phyloP scores from a whole-genome alignment of 2,888 invertebrate species.

The Athripsodes cinereus region DNA sequence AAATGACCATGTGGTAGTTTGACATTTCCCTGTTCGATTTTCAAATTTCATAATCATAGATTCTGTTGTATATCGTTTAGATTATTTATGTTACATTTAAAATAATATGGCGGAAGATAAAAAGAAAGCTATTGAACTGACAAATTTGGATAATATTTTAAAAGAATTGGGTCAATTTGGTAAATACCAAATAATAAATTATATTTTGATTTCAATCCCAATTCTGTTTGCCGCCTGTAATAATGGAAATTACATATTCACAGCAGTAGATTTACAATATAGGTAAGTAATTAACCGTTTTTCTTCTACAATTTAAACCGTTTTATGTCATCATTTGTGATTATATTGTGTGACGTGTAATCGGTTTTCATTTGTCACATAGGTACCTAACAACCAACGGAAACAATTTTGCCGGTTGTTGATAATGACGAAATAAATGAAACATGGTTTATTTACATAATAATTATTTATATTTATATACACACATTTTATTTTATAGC shows the following conservation, averaged over 20 bases:
- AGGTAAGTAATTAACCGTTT: constrained; percentile 37
- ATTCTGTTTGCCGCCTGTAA: constrained; percentile 48
- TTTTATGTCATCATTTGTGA: no score
- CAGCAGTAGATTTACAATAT: constrained; percentile 49
- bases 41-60: not conserved
- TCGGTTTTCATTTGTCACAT: no score
- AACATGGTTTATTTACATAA: no score
- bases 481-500: no score
- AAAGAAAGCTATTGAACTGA: constrained; percentile 10
- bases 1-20: not conserved
- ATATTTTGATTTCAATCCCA: constrained; percentile 49
- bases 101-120: constrained; percentile 4
- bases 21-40: constrained; percentile 3
- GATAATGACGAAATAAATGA: no score
- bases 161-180: constrained; percentile 51
- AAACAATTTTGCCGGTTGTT: no score
- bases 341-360: no score
- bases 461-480: no score
- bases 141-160: constrained; percentile 39
- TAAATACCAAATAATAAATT: constrained; percentile 50
- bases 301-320: not conserved
- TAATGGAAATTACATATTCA: constrained; percentile 52
- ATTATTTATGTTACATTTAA: not conserved
- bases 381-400: no score
- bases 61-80: not conserved